A percentile compares a stretch with the other conserved stretches of the same genome.
phyloP scores from a whole-genome alignment of 2,797 vertebrate species.

The Rhinogobio ventralis region DNA sequence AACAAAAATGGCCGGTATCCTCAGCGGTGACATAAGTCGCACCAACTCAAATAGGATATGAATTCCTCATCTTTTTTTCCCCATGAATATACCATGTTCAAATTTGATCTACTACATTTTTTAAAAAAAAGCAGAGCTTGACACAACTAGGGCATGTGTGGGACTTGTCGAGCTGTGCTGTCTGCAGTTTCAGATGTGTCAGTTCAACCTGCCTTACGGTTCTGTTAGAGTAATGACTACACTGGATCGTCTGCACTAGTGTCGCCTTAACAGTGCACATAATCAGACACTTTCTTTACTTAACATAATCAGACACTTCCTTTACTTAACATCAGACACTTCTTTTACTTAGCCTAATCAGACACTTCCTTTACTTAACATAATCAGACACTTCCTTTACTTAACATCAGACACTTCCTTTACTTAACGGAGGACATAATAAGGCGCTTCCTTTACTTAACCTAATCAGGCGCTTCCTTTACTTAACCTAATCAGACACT shows the following conservation, averaged over 20 bases:
- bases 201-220: neutral
- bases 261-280: neutral
- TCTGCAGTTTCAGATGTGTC: neutral
- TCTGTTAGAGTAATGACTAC: neutral
- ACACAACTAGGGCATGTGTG: neutral
- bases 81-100: neutral
- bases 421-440: too few species aligned
- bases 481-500: too few species aligned
- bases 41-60: constrained; percentile 54
- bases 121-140: too few species aligned
- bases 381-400: too few species aligned
- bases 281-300: too few species aligned
- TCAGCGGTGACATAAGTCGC: constrained; percentile 61
- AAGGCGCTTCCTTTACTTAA: too few species aligned
- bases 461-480: too few species aligned
- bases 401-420: too few species aligned
- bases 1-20: constrained; percentile 61
- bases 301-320: too few species aligned
- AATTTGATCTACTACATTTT: neutral
- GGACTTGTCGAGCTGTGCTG: neutral
- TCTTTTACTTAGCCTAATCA: too few species aligned
- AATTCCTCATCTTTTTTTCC: constrained; percentile 41
- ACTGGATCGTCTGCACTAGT: neutral
- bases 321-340: too few species aligned
- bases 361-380: too few species aligned